Evolutionary conservation across 53 echinoderm and acorn worm species (phyloP), one percentile per base, ranked within the genome.

Genomic region (Temnopleurus reevesii): DNA sequence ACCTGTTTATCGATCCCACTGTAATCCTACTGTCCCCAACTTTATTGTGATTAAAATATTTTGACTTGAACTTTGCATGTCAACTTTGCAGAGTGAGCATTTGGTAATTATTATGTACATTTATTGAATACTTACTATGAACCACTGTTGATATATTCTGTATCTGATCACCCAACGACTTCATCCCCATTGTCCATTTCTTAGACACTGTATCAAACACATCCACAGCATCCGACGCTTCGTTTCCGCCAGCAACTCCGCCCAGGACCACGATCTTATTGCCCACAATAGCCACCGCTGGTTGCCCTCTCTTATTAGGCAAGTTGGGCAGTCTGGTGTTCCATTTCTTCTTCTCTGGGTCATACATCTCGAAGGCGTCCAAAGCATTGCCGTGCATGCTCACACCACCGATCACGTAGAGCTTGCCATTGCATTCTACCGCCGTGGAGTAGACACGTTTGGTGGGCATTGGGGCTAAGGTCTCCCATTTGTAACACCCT

Each of bases 261-360:
- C 99, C 99, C 4, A 99, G 91, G 4, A 94, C 99, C 9, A 94
- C 90, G 27, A 99, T 91, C 51, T 90, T 93, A n/a, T 76, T 77
- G 9, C 90, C 92, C 0, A 92, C 81, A 1, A 94, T 71, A 3
- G 94, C 94, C 46, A 94, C 91, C 7, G 91, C 90, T 28, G 99
- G 93, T 36, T 92, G 93, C 21, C 95, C 99, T 76, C 99, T 89
- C 19, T 81, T 82, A 12, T 91, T 94, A 28, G 99, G 96, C 12
- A 99, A 34, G 59, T 96, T 99, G 45, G 91, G 81, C 19, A 99
- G 61, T 15, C 99, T 76, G 58, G 91, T 24, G 71, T 87, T 87
- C 99, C 99, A 99, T 34, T 94, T 96, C 91, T 99, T 99, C 89
- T 95, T 95, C 83, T 93, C 93, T 5, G 96, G 96, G 66, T 96